Percentiles rank a stretch among this genome's conserved stretches.
These are phyloP conservation scores for Agrypnia vestita DNA, from an alignment of 1,140 invertebrate species.

Conservation along the genomic window DNA sequence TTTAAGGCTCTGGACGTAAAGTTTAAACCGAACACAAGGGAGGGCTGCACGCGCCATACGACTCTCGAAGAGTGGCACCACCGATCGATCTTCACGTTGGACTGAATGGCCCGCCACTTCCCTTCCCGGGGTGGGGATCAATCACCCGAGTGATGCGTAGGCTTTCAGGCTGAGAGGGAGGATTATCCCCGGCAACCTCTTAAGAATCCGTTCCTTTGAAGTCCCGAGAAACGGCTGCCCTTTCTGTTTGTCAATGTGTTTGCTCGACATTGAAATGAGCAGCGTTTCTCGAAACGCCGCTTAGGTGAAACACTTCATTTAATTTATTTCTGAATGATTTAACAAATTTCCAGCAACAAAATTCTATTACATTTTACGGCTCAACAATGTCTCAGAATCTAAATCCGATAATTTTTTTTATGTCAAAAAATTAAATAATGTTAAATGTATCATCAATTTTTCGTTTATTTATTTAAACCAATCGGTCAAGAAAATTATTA, in stretches of 20 bases:
- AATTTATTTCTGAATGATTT: slow-evolving; percentile 20
- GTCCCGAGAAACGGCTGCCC: slow-evolving; percentile 11
- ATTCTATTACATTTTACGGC: background rate
- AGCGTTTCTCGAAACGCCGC: slow-evolving; percentile 10
- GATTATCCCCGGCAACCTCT: slow-evolving; percentile 20
- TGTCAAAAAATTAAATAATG: too few species aligned
- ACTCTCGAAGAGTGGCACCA: background rate
- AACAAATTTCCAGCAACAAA: background rate
- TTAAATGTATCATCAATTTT: too few species aligned
- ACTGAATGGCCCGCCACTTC: slow-evolving; percentile 13
- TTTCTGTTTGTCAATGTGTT: slow-evolving; percentile 36
- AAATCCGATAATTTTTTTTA: background rate
- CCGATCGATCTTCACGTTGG: slow-evolving; percentile 14
- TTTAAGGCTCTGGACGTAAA: too few species aligned
- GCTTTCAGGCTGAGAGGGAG: background rate
- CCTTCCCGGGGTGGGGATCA: slow-evolving; percentile 14
- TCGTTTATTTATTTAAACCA: too few species aligned
- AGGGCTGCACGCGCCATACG: too few species aligned
- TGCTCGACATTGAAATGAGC: slow-evolving; percentile 35
- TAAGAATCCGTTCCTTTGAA: slow-evolving; percentile 19
- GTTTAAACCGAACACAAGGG: too few species aligned
- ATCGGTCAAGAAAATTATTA: too few species aligned
- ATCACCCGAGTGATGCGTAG: slow-evolving; percentile 25
- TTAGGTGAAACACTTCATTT: background rate
- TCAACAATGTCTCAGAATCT: background rate